Evolutionary conservation across 2,797 vertebrate genomes (phyloP).

Genomic region (Sus cebifrons): DNA sequence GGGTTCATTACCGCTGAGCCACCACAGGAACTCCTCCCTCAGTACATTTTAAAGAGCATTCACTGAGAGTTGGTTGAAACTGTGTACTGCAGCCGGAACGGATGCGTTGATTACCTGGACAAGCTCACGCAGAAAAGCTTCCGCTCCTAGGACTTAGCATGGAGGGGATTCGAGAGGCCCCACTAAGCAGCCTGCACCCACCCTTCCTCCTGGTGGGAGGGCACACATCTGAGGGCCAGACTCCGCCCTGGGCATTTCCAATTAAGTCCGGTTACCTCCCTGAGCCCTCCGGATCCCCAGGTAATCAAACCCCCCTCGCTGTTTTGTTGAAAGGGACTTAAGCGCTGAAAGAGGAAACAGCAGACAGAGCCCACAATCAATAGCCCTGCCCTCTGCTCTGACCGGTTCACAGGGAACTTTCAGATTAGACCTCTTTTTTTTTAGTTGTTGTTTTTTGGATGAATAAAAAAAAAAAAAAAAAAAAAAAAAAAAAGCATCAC

Average conservation of each 20-base stretch:
- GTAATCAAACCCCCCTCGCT: background rate
- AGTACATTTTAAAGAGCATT: conserved; percentile 31
- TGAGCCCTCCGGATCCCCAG: background rate
- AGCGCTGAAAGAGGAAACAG: background rate
- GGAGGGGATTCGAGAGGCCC: background rate
- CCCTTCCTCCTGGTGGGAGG: background rate
- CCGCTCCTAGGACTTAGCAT: background rate
- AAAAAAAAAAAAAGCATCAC: background rate
- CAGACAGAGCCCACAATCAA: background rate
- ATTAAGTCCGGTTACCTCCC: background rate
- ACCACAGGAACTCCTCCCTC: background rate
- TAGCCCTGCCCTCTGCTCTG: background rate
- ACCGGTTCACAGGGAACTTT: background rate
- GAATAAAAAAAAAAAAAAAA: no score
- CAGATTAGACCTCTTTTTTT: background rate
- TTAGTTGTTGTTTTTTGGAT: no score
- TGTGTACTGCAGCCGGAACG: background rate
- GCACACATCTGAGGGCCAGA: background rate
- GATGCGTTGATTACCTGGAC: background rate
- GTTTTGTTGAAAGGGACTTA: background rate
- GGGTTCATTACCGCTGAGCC: no score
- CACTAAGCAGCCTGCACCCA: background rate
- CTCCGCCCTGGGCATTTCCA: background rate
- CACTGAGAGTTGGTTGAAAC: background rate
- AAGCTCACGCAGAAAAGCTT: background rate